A percentile compares a stretch with the other conserved stretches of the same genome.
These are phyloP conservation scores for Neocrepidodera transversa DNA, from an alignment of 2,888 invertebrate genomes.

Conservation along the genomic window DNA sequence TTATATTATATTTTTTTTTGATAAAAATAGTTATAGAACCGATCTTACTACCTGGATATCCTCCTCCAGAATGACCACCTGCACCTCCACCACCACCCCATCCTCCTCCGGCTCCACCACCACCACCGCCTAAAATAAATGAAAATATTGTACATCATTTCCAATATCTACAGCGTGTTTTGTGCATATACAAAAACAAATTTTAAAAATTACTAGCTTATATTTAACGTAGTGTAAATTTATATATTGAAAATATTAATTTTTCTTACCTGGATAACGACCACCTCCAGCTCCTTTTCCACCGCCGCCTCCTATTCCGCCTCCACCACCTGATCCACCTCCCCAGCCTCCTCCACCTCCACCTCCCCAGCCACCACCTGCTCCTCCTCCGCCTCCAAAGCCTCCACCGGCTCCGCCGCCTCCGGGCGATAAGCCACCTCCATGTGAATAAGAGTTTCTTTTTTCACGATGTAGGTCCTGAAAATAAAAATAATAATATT, in stretches of 20 bases:
- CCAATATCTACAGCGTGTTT: too few species aligned
- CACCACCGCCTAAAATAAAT: too few species aligned
- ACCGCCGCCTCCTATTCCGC: conserved; percentile 5
- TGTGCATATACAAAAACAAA: too few species aligned
- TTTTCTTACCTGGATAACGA: neutral
- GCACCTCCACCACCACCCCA: conserved; percentile 10
- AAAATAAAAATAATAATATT: neutral
- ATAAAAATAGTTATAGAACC: too few species aligned
- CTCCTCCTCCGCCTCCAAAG: conserved; percentile 15
- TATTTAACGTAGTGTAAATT: too few species aligned
- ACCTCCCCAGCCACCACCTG: conserved; percentile 3
- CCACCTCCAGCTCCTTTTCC: conserved; percentile 7
- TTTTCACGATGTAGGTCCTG: conserved; percentile 12
- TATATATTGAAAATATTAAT: too few species aligned
- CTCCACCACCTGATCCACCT: conserved; percentile 12
- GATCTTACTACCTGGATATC: conserved; percentile 3
- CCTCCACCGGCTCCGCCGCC: conserved; percentile 15
- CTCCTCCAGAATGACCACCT: conserved; percentile 2
- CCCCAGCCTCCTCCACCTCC: conserved; percentile 14
- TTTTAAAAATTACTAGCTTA: too few species aligned
- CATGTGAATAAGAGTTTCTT: conserved; percentile 5
- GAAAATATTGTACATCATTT: too few species aligned
- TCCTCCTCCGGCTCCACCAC: neutral
- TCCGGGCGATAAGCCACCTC: conserved; percentile 9
- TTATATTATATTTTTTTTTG: too few species aligned